phyloP scores from a whole-genome alignment of 2,113 vertebrate species.

The Tragelaphus strepsiceros region DNA sequence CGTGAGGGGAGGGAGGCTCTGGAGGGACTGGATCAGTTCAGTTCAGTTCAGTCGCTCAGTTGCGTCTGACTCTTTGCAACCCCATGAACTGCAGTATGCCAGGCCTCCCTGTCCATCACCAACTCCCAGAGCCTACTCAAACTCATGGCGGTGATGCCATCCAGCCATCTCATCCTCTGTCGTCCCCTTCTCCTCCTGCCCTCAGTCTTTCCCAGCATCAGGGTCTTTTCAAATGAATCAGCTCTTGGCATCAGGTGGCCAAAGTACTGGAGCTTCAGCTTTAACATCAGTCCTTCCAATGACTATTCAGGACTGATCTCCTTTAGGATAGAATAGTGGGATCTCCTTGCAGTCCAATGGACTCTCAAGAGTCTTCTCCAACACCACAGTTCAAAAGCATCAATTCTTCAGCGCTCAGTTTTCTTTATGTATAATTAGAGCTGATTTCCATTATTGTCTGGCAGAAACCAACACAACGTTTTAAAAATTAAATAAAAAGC shows the following conservation, averaged over 20 bases:
- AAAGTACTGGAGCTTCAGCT: not conserved
- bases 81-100: not conserved
- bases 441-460: not conserved
- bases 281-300: not conserved
- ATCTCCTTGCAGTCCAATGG: not conserved
- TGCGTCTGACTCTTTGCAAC: rapidly evolving
- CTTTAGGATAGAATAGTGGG: not conserved
- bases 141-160: not conserved
- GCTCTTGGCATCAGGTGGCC: not conserved
- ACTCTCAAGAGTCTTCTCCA: not conserved
- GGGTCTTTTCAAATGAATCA: not conserved
- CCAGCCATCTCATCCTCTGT: not conserved
- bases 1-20: not conserved
- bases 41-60: not conserved
- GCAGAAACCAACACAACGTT: not conserved
- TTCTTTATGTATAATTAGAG: not conserved
- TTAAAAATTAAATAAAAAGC: not conserved
- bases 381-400: not conserved
- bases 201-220: not conserved
- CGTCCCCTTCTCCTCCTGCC: rapidly evolving
- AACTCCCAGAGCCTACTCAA: not conserved
- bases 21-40: not conserved
- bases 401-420: rapidly evolving
- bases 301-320: not conserved
- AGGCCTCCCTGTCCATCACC: not conserved